phyloP scores from a whole-genome alignment of 2,113 vertebrate genomes.

The western clawed frog (Xenopus tropicalis) region UCB_Xtro_10.0 CM004448.2:53552501-53553000 shows the following conservation, averaged over 20 bases:
- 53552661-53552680: neutral
- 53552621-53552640: no score
- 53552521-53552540: no score
- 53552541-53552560: no score
- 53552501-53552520: no score
- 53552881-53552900: neutral
- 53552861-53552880: neutral
- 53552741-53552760: neutral
- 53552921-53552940: neutral
- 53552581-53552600: no score
- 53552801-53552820: neutral
- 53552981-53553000: constrained; percentile 23
- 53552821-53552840: neutral
- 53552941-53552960: neutral
- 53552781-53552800: neutral
- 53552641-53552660: neutral
- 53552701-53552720: neutral
- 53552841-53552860: neutral
- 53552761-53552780: neutral
- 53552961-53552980: constrained; percentile 12
- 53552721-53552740: neutral
- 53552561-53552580: no score
- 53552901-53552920: neutral
- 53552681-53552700: neutral
- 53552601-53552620: no score